A percentile compares a stretch with the other conserved stretches of the same genome.
These are phyloP conservation scores for Eristalinus aeneus DNA, from an alignment of 2,888 invertebrate genomes.

Conservation along the genomic window DNA sequence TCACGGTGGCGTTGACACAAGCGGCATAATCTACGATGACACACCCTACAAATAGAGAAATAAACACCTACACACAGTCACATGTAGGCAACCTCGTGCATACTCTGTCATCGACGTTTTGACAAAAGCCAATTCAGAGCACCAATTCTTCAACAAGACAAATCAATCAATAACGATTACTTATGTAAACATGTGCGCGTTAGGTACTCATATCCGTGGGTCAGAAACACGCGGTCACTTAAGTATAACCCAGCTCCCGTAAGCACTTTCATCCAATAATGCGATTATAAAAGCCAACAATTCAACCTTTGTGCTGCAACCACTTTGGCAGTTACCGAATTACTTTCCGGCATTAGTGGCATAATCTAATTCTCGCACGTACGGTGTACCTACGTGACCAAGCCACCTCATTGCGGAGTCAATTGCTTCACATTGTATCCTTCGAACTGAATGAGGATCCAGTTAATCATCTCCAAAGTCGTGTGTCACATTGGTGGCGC, in stretches of 20 bases:
- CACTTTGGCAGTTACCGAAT: conserved; percentile 12
- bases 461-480: conserved; percentile 50
- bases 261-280: conserved; percentile 36
- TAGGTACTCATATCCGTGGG: background rate
- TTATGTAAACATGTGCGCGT: conserved; percentile 16
- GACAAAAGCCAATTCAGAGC: background rate
- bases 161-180: conserved; percentile 11
- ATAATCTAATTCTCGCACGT: conserved; percentile 43
- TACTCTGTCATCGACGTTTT: background rate
- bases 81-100: background rate
- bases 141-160: background rate
- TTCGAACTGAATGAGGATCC: background rate
- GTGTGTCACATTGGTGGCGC: conserved; percentile 3
- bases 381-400: conserved; percentile 43
- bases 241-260: conserved; percentile 4
- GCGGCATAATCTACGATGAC: background rate
- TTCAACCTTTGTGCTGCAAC: conserved; percentile 15
- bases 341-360: conserved; percentile 1
- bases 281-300: conserved; percentile 34
- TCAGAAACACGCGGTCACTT: conserved; percentile 2
- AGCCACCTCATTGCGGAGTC: conserved; percentile 16
- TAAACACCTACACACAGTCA: background rate
- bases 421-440: conserved; percentile 1
- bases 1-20: background rate
- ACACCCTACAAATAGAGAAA: background rate